These are phyloP conservation scores for Brachyhypopomus gauderio DNA, from an alignment of 2,113 vertebrate species.

Conservation along the genomic window DNA sequence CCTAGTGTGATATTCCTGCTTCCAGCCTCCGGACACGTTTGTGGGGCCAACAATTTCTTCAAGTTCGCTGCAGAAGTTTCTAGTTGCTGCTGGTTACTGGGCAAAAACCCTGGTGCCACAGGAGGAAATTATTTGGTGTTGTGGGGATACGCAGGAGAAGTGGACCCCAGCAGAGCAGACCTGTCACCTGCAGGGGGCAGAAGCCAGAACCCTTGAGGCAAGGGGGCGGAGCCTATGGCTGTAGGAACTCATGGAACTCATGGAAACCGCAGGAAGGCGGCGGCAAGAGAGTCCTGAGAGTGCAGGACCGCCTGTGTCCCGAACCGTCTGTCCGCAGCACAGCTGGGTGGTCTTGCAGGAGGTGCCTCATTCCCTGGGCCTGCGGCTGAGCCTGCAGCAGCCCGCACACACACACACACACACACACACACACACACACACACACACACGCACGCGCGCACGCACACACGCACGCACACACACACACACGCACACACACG, in stretches of 20 bases:
- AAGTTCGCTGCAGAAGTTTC: conserved; percentile 28
- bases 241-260: background rate
- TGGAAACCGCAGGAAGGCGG: background rate
- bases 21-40: background rate
- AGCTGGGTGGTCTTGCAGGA: conserved; percentile 15
- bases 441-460: too few relatives aligned
- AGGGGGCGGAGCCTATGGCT: conserved; percentile 5
- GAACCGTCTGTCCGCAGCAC: conserved; percentile 28
- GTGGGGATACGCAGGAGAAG: conserved; percentile 31
- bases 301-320: background rate
- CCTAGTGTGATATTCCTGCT: background rate
- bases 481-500: too few relatives aligned
- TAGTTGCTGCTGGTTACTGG: background rate
- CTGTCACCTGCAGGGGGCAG: conserved; percentile 29
- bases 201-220: background rate
- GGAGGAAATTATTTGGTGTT: conserved; percentile 41
- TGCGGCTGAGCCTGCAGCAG: background rate
- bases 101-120: conserved; percentile 26
- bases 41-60: conserved; percentile 21
- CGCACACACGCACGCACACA: too few relatives aligned
- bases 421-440: too few relatives aligned
- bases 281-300: background rate
- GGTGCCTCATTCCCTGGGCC: background rate
- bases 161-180: conserved; percentile 1
- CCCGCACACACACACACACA: too few relatives aligned